A percentile compares a stretch with the other conserved stretches of the same genome.
These are phyloP conservation scores for Uropetala carovei DNA, from an alignment of 2,888 invertebrate genomes.

Conservation along the genomic window DNA sequence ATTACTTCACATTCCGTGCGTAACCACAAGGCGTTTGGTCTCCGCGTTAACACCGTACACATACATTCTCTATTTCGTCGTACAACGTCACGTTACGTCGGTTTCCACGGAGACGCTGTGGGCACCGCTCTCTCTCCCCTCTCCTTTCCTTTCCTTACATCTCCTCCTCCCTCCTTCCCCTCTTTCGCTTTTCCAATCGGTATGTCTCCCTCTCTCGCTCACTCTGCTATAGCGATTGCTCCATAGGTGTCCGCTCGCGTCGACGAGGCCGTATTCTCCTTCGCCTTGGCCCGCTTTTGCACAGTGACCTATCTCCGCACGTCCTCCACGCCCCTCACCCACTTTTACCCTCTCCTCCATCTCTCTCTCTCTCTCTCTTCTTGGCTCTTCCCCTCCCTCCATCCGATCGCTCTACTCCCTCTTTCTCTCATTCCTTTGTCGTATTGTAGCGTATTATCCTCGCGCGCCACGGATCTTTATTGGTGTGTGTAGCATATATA, in stretches of 20 bases:
- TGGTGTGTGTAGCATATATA: no score
- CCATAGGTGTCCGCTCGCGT: conserved; percentile 39
- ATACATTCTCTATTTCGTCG: not conserved
- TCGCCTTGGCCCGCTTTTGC: conserved; percentile 60
- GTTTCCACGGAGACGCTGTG: conserved; percentile 41
- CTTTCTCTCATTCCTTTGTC: no score
- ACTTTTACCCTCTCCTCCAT: conserved; percentile 46
- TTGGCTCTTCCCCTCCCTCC: no score
- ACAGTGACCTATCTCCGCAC: conserved; percentile 30
- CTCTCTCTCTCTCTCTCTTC: not conserved
- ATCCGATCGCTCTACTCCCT: no score
- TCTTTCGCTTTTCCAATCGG: not conserved
- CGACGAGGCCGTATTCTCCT: conserved; percentile 12
- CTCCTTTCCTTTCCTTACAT: no score
- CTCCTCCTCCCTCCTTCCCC: not conserved
- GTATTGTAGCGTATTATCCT: no score
- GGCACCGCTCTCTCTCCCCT: not conserved
- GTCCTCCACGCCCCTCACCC: conserved; percentile 54
- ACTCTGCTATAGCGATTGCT: conserved; percentile 12
- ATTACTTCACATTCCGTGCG: not conserved
- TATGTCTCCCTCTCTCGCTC: not conserved
- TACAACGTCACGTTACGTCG: not conserved
- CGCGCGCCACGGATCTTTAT: no score
- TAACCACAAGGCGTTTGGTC: not conserved
- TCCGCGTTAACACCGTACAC: not conserved